Percentiles rank a stretch among this genome's conserved stretches.
Evolutionary conservation across 1,140 invertebrate species (phyloP).

Genomic region (Listronotus bonariensis): DNA sequence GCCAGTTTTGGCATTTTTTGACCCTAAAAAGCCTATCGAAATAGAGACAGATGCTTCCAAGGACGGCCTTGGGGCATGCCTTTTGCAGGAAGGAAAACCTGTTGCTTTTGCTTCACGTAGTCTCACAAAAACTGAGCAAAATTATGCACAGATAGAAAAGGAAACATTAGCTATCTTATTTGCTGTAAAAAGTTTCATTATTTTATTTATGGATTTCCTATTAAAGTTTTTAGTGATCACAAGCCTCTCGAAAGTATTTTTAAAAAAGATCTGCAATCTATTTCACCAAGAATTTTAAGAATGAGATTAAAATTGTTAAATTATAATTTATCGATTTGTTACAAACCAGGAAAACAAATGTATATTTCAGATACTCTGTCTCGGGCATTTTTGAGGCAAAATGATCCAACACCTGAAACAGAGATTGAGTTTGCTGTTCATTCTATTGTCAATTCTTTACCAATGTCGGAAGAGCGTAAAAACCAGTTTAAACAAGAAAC

Average conservation of each 20-base stretch:
- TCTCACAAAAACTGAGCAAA: conserved; percentile 53
- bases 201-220: conserved; percentile 1
- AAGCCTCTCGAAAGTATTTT: conserved; percentile 9
- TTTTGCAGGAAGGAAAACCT: conserved; percentile 48
- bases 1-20: conserved; percentile 47
- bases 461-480: too few relatives aligned
- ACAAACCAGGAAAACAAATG: conserved; percentile 20
- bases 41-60: conserved; percentile 50
- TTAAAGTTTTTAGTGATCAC: conserved; percentile 11
- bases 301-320: conserved; percentile 14
- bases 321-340: conserved; percentile 7
- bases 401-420: too few relatives aligned
- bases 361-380: too few relatives aligned
- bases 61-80: conserved; percentile 48
- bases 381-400: too few relatives aligned
- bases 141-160: conserved; percentile 29
- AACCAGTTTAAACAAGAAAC: too few relatives aligned
- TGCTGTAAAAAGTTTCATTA: conserved; percentile 13
- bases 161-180: conserved; percentile 5
- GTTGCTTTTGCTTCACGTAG: conserved; percentile 50
- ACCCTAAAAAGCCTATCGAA: conserved; percentile 40
- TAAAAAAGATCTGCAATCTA: conserved; percentile 2
- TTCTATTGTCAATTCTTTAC: too few relatives aligned
- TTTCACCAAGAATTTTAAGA: conserved; percentile 2
- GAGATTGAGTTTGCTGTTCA: too few relatives aligned